Conservation (phyloP, 1,140 invertebrate species). For the Lepidostoma basale region DNA sequence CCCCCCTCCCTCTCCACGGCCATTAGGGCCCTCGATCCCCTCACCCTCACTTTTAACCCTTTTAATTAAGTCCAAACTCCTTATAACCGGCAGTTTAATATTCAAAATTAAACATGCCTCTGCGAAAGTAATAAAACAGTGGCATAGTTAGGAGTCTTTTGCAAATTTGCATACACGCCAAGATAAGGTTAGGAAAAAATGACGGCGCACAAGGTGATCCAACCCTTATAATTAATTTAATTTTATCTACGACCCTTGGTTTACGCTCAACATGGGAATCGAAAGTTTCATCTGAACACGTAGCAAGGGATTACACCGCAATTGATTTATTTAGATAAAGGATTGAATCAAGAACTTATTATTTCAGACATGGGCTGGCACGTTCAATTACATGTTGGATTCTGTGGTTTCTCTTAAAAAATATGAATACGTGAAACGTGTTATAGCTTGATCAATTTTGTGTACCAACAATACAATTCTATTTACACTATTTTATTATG, state of each 20-base stretch:
- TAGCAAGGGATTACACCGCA: background rate
- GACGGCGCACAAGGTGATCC: constrained; percentile 24
- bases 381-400: too few relatives aligned
- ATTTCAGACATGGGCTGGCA: too few relatives aligned
- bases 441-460: too few relatives aligned
- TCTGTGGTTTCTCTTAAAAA: too few relatives aligned
- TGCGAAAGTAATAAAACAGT: constrained; percentile 47
- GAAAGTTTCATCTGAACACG: constrained; percentile 16
- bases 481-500: too few relatives aligned
- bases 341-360: background rate
- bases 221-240: constrained; percentile 39
- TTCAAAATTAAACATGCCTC: constrained; percentile 47
- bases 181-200: constrained; percentile 45
- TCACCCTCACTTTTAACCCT: constrained; percentile 35
- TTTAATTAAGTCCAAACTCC: constrained; percentile 47
- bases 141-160: constrained; percentile 45
- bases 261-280: constrained; percentile 23
- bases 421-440: too few relatives aligned
- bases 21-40: constrained; percentile 27
- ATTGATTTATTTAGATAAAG: constrained; percentile 21
- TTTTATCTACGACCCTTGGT: constrained; percentile 31
- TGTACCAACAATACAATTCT: too few relatives aligned
- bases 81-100: constrained; percentile 45
- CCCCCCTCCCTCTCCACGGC: constrained; percentile 2
- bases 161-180: constrained; percentile 45